phyloP scores from a whole-genome alignment of 1,140 invertebrate genomes.

The Rhynchophorus ferrugineus region DNA sequence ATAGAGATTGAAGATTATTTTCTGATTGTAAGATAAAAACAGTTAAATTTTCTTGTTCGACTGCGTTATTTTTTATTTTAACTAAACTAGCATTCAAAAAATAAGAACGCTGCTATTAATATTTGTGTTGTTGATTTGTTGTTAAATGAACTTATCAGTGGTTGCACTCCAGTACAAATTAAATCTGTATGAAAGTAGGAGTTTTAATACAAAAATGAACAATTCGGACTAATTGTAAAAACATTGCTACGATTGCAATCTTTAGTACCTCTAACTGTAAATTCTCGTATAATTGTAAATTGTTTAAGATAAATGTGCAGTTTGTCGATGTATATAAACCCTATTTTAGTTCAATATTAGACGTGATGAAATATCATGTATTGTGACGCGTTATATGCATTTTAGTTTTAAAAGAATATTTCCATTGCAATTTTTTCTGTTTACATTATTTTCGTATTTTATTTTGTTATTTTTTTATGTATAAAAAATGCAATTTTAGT shows the following conservation, averaged over 20 bases:
- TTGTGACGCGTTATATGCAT: neutral
- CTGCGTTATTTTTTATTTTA: neutral
- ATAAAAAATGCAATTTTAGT: neutral
- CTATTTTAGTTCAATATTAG: constrained; percentile 12
- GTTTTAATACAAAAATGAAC: constrained; percentile 16
- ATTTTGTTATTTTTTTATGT: constrained; percentile 2
- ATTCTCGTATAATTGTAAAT: constrained; percentile 36
- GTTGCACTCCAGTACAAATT: constrained; percentile 40
- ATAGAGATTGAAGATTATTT: too few relatives aligned
- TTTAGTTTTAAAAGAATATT: neutral
- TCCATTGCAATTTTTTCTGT: neutral
- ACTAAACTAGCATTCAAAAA: neutral
- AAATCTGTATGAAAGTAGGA: neutral
- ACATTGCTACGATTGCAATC: constrained; percentile 35
- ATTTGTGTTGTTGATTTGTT: constrained; percentile 14
- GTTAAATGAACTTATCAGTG: constrained; percentile 30
- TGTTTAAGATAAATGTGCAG: constrained; percentile 38
- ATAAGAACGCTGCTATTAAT: neutral
- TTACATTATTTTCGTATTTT: neutral
- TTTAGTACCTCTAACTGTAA: constrained; percentile 37
- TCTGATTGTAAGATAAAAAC: neutral
- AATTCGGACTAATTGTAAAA: constrained; percentile 8
- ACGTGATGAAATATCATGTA: constrained; percentile 3
- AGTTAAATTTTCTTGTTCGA: neutral
- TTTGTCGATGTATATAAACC: constrained; percentile 39